phyloP scores from a whole-genome alignment of 2,888 invertebrate genomes.

The Apamea crenata region DNA sequence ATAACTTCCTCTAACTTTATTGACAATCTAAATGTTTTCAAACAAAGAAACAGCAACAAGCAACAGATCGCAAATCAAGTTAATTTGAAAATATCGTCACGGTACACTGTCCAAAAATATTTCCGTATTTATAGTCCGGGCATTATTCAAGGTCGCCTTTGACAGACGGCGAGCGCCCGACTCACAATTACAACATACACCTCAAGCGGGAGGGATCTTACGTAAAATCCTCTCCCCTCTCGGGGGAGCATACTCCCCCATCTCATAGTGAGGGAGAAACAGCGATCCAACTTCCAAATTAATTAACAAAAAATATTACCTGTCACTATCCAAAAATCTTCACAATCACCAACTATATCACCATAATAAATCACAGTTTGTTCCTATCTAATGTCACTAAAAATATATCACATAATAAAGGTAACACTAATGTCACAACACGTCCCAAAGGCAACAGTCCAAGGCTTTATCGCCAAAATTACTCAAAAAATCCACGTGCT shows the following conservation, averaged over 20 bases:
- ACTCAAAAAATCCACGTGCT: slow-evolving; percentile 87
- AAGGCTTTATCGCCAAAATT: slow-evolving; percentile 85
- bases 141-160: slow-evolving; percentile 86
- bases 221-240: slow-evolving; percentile 79
- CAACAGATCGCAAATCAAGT: slow-evolving; percentile 76
- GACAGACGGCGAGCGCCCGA: slow-evolving; percentile 82
- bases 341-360: slow-evolving; percentile 87
- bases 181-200: slow-evolving; percentile 79
- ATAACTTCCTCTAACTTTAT: slow-evolving; percentile 50
- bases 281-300: slow-evolving; percentile 77
- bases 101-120: slow-evolving; percentile 83
- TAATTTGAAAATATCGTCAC: slow-evolving; percentile 77
- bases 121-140: slow-evolving; percentile 88
- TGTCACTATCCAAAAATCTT: slow-evolving; percentile 85
- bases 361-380: slow-evolving; percentile 90
- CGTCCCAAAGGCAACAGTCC: slow-evolving; percentile 89
- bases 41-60: slow-evolving; percentile 69
- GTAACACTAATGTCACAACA: slow-evolving; percentile 90
- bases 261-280: slow-evolving; percentile 64
- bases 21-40: slow-evolving; percentile 63
- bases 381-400: slow-evolving; percentile 89
- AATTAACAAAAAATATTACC: slow-evolving; percentile 80
- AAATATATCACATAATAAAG: slow-evolving; percentile 88
- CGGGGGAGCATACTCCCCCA: slow-evolving; percentile 66
- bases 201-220: slow-evolving; percentile 79